Evolutionary conservation across 2,888 invertebrate genomes (phyloP).

Genomic region (Drosophila nigritarsus): DNA sequence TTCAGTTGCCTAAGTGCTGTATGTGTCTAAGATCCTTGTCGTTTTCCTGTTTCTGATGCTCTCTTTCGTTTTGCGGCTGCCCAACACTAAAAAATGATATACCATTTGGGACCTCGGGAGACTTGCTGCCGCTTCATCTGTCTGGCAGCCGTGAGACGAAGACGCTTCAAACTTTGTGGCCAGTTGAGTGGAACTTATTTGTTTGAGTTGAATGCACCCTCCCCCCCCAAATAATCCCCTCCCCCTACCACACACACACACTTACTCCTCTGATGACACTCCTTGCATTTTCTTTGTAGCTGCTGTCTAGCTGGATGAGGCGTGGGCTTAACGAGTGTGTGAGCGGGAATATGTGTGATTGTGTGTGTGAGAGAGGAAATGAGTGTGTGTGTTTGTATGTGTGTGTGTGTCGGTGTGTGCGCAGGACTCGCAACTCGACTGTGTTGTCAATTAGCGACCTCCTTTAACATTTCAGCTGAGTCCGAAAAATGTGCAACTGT

Average conservation of each 20-base stretch:
- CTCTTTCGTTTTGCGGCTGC: constrained; percentile 55
- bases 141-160: constrained; percentile 24
- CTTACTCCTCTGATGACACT: neutral
- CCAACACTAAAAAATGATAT: constrained; percentile 72
- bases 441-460: constrained; percentile 50
- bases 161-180: constrained; percentile 63
- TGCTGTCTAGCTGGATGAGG: constrained; percentile 28
- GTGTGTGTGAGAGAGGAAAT: neutral
- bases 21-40: constrained; percentile 22
- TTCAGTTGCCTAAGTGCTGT: neutral
- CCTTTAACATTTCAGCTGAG: neutral
- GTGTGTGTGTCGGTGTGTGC: neutral
- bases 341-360: neutral
- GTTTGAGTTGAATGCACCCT: constrained; percentile 31
- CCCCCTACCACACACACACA: neutral
- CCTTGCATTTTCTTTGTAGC: constrained; percentile 19
- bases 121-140: constrained; percentile 50
- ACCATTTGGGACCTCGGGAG: neutral
- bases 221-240: neutral
- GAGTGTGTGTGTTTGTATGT: neutral
- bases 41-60: constrained; percentile 38
- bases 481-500: constrained; percentile 20
- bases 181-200: constrained; percentile 64
- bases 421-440: neutral
- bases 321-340: neutral